phyloP scores from a whole-genome alignment of 2,797 vertebrate species.

The Hydrophis major region DNA sequence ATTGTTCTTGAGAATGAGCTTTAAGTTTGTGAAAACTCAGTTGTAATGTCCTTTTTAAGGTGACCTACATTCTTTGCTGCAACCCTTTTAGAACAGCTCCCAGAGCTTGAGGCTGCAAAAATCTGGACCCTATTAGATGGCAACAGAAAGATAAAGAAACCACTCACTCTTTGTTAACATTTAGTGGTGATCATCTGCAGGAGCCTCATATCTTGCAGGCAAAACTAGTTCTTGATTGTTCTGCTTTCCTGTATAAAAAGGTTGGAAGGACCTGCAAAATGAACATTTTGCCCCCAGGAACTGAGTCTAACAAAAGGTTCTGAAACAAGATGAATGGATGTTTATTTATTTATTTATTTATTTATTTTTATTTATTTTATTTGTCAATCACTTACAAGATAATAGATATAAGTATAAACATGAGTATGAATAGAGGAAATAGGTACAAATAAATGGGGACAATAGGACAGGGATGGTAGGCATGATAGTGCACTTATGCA shows the following conservation, averaged over 20 bases:
- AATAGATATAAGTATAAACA: too few species aligned
- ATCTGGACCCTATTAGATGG: background rate
- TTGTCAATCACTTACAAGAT: too few species aligned
- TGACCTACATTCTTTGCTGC: background rate
- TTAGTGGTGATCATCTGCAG: background rate
- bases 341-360: too few species aligned
- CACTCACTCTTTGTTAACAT: background rate
- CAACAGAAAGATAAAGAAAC: background rate
- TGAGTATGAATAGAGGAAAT: too few species aligned
- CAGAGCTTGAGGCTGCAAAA: background rate
- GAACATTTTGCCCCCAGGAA: background rate
- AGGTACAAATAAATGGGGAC: too few species aligned
- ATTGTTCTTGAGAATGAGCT: background rate
- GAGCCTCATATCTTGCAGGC: background rate
- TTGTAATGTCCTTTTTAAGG: background rate
- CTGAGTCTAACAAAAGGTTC: background rate
- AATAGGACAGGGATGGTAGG: too few species aligned
- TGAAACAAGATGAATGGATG: background rate
- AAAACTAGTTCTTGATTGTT: background rate
- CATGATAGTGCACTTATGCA: too few species aligned
- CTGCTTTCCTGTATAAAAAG: background rate
- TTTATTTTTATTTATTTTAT: too few species aligned
- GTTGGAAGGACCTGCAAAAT: background rate
- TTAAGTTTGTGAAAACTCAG: background rate
- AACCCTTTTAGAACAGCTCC: background rate